Base-by-base conservation (phyloP, 2,113 vertebrate species). In the Balaeniceps rex region DNA sequence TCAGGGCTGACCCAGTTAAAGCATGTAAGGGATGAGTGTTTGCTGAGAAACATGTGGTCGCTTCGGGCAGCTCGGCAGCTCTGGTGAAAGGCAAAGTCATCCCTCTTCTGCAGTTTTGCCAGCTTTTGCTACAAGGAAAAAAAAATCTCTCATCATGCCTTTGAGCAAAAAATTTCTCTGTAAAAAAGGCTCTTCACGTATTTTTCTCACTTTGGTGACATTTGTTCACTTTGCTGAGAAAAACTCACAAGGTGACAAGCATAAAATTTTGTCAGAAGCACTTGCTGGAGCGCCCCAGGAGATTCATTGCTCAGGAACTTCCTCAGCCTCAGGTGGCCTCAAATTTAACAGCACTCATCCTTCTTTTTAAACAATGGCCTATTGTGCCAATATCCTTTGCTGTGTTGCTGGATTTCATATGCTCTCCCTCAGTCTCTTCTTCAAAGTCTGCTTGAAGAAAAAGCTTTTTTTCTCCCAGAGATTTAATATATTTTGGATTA, bases 221-320 rank as follows among this genome's bases (percentile, higher is more conserved):
- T 95, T 94, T 95, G 82, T 83, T 93, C 11, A 1, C 54, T 96
- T 95, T 95, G 54, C 89, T 75, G 78, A 89, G 75, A 82, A 83
- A 95, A 95, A 88, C 36, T 77, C 51, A 24, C 78, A 80, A 90
- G 80, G 94, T 76, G 87, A 80, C 58, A 95, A 74, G 82, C 75
- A 95, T 34, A 93, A 93, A 52, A 74, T 72, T 76, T 77, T 81
- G 60, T 75, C 89, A 94, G 83, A 93, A 94, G 64, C 46, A n/a
- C 25, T 72, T 4, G 4, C 85, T 89, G 82, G 93, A 86, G 38
- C 21, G 34, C 71, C 78, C 83, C 85, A 81, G 74, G 76, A 92
- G 61, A 95, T 81, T 72, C 54, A 79, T 94, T 96, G 92, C 89
- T 94, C 77, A 92, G 94, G 92, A 92, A 93, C 83, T 96, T 81